phyloP scores from a whole-genome alignment of 2,797 vertebrate species.

The Neoniphon sammara region DNA sequence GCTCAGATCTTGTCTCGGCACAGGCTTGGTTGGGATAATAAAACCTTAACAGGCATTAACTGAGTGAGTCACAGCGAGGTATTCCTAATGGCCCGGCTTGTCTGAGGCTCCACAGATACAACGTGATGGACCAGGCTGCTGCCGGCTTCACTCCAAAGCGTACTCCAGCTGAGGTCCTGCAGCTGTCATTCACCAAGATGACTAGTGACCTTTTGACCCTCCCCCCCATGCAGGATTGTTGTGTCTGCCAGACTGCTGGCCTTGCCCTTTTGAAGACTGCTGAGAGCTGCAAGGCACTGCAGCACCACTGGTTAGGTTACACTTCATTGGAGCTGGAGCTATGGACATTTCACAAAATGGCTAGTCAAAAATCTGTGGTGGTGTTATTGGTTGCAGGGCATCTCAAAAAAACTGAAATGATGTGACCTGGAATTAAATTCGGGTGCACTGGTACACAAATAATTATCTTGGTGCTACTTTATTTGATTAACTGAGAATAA shows the following conservation, averaged over 20 bases:
- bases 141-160: conserved; percentile 21
- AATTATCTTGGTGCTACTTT: too few species aligned
- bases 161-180: conserved; percentile 46
- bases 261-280: conserved; percentile 50
- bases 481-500: too few species aligned
- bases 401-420: too few species aligned
- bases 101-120: conserved; percentile 37
- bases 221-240: conserved; percentile 43
- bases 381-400: too few species aligned
- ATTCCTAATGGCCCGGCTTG: conserved; percentile 45
- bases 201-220: conserved; percentile 58
- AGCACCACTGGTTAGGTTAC: conserved; percentile 13
- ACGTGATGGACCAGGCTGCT: conserved; percentile 14
- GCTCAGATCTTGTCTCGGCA: conserved; percentile 68
- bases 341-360: conserved; percentile 1
- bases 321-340: conserved; percentile 7
- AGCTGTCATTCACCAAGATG: conserved; percentile 64
- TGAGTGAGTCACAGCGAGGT: conserved; percentile 61
- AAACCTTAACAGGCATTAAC: conserved; percentile 71
- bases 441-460: too few species aligned
- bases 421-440: too few species aligned
- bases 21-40: conserved; percentile 67
- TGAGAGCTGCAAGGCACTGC: conserved; percentile 26
- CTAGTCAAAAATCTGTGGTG: too few species aligned
- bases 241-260: conserved; percentile 53